These are phyloP conservation scores for Urocitellus parryii DNA, from an alignment of 2,113 vertebrate genomes.

Conservation along the genomic window DNA sequence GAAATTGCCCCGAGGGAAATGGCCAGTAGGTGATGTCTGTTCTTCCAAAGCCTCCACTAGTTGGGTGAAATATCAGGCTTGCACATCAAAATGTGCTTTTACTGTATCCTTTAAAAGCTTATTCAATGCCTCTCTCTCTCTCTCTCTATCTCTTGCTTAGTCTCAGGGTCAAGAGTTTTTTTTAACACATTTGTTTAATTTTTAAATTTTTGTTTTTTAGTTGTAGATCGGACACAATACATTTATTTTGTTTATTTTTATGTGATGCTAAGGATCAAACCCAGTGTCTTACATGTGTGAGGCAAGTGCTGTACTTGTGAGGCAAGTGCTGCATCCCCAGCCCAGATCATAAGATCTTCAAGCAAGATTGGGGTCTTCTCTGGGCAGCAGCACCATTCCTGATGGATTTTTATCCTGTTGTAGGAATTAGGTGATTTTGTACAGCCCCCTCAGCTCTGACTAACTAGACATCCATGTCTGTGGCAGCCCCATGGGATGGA, in stretches of 20 bases:
- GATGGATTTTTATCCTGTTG: not conserved
- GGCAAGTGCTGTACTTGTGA: no score
- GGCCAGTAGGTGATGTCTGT: not conserved
- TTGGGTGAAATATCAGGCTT: not conserved
- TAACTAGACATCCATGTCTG: not conserved
- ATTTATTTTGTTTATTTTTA: no score
- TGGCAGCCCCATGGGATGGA: not conserved
- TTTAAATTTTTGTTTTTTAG: no score
- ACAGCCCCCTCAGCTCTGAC: not conserved
- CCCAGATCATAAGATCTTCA: not conserved
- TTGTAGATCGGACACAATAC: no score
- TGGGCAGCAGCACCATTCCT: not conserved
- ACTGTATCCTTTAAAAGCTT: conserved; percentile 1
- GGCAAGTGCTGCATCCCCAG: no score
- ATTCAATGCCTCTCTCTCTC: not conserved
- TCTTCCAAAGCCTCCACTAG: not conserved
- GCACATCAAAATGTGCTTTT: not conserved
- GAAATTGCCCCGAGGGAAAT: not conserved
- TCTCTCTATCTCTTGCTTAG: not conserved
- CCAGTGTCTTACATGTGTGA: no score
- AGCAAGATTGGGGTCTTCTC: not conserved
- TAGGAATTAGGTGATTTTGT: not conserved
- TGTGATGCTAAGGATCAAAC: no score
- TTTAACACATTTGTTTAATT: no score
- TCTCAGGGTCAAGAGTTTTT: not conserved